Percentiles rank a stretch among this genome's conserved stretches.
These are phyloP conservation scores for Ptychoptera contaminata DNA, from an alignment of 2,888 invertebrate genomes.

Conservation along the genomic window DNA sequence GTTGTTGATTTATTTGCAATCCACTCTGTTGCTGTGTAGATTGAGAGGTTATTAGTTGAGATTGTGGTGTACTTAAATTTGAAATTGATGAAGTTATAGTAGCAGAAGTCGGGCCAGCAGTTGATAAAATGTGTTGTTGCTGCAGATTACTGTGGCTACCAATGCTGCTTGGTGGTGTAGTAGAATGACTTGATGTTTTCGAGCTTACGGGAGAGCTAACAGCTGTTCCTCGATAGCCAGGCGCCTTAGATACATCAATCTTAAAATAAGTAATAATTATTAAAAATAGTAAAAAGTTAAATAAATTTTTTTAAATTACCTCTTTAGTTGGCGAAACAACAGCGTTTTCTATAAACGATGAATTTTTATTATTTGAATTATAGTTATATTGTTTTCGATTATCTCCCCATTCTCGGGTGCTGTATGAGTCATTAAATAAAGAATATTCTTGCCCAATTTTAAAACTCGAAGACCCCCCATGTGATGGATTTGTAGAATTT, in stretches of 20 bases:
- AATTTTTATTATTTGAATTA: constrained; percentile 29
- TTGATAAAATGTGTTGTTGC: constrained; percentile 12
- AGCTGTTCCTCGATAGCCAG: constrained; percentile 70
- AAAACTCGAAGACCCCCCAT: constrained; percentile 8
- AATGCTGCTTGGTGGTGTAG: constrained; percentile 32
- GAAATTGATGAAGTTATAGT: not conserved
- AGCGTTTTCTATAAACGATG: constrained; percentile 14
- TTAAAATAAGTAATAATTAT: constrained; percentile 20
- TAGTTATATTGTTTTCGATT: constrained; percentile 24
- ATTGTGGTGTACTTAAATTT: not conserved
- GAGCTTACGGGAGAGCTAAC: constrained; percentile 62
- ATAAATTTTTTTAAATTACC: not conserved
- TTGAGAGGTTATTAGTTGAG: not conserved
- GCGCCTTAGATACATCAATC: constrained; percentile 80
- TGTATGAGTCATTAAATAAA: constrained; percentile 60
- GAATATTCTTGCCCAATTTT: constrained; percentile 57
- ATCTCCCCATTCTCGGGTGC: constrained; percentile 28
- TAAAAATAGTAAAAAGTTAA: not conserved
- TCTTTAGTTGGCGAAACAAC: constrained; percentile 18
- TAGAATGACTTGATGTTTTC: constrained; percentile 38
- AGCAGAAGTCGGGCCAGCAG: constrained; percentile 12
- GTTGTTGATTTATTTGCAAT: not conserved
- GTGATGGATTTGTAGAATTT: no score
- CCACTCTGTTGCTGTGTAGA: not conserved
- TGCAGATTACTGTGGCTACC: not conserved